A percentile compares a stretch with the other conserved stretches of the same genome.
These are phyloP conservation scores for Trissoscelio sp. DNA, from an alignment of 2,888 invertebrate genomes.

Conservation along the genomic window DNA sequence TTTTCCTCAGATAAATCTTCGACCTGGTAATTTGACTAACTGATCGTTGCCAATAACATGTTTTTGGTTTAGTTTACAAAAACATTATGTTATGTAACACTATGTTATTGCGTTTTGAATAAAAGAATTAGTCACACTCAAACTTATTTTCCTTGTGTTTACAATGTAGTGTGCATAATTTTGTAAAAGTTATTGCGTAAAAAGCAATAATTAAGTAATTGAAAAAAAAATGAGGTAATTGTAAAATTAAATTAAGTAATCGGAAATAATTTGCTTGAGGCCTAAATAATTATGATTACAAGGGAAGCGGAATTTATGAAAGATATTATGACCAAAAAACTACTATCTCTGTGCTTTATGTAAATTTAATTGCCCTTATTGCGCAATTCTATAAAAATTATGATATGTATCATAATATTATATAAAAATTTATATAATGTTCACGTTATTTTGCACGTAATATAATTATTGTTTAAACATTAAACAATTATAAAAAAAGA, in stretches of 20 bases:
- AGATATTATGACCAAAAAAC: conserved; percentile 40
- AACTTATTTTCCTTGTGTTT: too few species aligned
- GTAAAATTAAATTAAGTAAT: conserved; percentile 46
- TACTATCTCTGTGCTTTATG: conserved; percentile 36
- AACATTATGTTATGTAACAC: too few species aligned
- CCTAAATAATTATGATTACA: conserved; percentile 35
- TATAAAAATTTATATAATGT: conserved; percentile 56
- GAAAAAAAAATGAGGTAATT: conserved; percentile 28
- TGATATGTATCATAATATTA: conserved; percentile 39
- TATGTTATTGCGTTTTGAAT: too few species aligned
- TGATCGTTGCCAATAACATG: too few species aligned
- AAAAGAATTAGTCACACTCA: too few species aligned
- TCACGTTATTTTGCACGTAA: conserved; percentile 1
- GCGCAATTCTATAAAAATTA: conserved; percentile 35
- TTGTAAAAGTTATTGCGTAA: conserved; percentile 20
- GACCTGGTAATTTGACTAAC: too few species aligned
- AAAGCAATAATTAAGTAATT: conserved; percentile 38
- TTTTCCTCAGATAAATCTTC: too few species aligned
- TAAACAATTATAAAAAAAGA: not conserved
- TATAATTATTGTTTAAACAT: conserved; percentile 35
- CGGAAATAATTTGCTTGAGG: conserved; percentile 39
- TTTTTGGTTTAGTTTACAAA: too few species aligned
- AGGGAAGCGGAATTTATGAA: conserved; percentile 45
- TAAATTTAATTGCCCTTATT: conserved; percentile 56
- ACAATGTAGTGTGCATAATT: not conserved